Evolutionary conservation across 1,140 invertebrate genomes (phyloP).

Genomic region (Drosophila mayri): DNA sequence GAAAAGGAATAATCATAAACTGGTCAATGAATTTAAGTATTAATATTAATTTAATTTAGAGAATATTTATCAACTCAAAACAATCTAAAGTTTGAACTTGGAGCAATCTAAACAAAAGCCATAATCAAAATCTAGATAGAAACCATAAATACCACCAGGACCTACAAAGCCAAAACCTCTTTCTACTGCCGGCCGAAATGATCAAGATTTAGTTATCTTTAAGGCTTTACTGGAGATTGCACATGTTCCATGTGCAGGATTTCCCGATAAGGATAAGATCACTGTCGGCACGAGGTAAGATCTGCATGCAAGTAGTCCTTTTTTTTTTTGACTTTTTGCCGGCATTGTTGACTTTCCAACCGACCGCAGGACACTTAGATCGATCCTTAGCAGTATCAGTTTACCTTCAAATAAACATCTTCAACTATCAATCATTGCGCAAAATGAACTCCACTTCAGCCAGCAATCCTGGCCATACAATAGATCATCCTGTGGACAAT

Average conservation of each 20-base stretch:
- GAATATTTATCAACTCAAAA: too few species aligned
- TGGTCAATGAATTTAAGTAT: neutral
- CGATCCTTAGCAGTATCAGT: neutral
- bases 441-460: slow-evolving; percentile 53
- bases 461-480: slow-evolving; percentile 12
- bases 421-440: slow-evolving; percentile 43
- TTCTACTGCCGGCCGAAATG: neutral
- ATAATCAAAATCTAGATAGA: neutral
- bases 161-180: neutral
- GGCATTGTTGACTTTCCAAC: slow-evolving; percentile 1
- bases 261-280: slow-evolving; percentile 1
- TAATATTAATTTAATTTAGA: too few species aligned
- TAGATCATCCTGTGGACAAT: slow-evolving; percentile 34
- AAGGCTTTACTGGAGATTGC: neutral
- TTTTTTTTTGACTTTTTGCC: slow-evolving; percentile 16
- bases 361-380: neutral
- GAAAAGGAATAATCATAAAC: neutral
- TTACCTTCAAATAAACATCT: neutral
- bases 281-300: slow-evolving; percentile 15
- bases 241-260: neutral
- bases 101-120: too few species aligned
- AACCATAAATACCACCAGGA: neutral
- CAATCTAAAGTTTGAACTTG: too few species aligned
- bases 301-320: slow-evolving; percentile 28
- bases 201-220: neutral